A percentile compares a stretch with the other conserved stretches of the same genome.
These are phyloP conservation scores for Actias luna DNA, from an alignment of 2,888 invertebrate species.

Conservation along the genomic window DNA sequence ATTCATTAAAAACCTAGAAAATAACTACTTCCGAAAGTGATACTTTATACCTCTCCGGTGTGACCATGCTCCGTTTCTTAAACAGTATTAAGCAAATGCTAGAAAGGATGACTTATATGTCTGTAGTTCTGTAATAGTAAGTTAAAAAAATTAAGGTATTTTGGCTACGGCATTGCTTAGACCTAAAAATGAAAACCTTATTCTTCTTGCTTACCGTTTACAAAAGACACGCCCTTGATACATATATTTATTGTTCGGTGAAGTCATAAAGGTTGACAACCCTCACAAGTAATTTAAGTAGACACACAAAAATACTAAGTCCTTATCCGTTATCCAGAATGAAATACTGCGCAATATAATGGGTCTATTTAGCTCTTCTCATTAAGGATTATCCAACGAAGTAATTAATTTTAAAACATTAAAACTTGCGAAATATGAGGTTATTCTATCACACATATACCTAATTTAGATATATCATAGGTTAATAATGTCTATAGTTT, in stretches of 20 bases:
- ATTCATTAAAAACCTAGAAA: no score
- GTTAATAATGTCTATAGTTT: not conserved
- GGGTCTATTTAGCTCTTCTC: not conserved
- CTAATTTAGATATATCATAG: not conserved
- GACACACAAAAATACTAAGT: not conserved
- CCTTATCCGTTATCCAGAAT: not conserved
- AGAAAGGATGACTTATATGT: no score
- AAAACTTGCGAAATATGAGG: slow-evolving; percentile 1
- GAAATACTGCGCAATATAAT: not conserved
- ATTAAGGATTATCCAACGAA: not conserved
- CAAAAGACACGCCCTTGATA: not conserved
- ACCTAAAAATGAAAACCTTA: not conserved
- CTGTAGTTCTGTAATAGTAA: no score
- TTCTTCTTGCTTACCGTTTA: not conserved
- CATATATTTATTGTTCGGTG: not conserved
- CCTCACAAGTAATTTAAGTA: not conserved
- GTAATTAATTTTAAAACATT: not conserved
- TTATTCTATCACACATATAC: not conserved
- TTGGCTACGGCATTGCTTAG: not conserved
- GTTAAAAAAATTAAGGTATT: no score
- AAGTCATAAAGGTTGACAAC: not conserved
- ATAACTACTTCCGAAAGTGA: no score
- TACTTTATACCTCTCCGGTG: no score
- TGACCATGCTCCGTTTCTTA: no score
- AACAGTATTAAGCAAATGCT: no score